These are phyloP conservation scores for Epinotia nisella DNA, from an alignment of 2,888 invertebrate species.

Conservation along the genomic window DNA sequence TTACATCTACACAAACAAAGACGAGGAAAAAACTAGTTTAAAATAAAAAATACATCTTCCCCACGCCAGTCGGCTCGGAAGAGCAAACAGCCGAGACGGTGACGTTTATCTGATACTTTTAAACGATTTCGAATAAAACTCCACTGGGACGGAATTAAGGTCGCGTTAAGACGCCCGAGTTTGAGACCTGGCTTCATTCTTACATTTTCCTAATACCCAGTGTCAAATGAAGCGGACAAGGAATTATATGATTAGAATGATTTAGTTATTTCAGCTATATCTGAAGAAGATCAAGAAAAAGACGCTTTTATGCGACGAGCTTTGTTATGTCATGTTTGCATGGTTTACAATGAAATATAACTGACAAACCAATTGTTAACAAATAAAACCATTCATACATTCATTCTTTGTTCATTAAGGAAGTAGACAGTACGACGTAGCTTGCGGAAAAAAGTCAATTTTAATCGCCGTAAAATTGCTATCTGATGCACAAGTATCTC, in stretches of 20 bases:
- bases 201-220: not conserved
- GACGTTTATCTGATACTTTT: constrained; percentile 40
- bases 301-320: not conserved
- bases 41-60: not conserved
- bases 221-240: constrained; percentile 9
- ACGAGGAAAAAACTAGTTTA: no score
- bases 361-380: no score
- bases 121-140: constrained; percentile 34
- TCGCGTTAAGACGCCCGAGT: constrained; percentile 4
- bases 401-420: no score
- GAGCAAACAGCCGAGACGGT: constrained; percentile 41
- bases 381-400: no score
- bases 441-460: no score
- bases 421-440: no score
- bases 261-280: not conserved
- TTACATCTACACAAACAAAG: no score
- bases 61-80: constrained; percentile 32
- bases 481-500: no score
- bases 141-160: constrained; percentile 9
- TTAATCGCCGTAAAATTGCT: no score
- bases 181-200: constrained; percentile 23
- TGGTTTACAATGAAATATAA: no score
- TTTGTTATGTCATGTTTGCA: no score
- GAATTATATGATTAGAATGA: not conserved
- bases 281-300: not conserved